Evolutionary conservation across 2,113 vertebrate species (phyloP).

Genomic region (Pachyramphus minor): DNA sequence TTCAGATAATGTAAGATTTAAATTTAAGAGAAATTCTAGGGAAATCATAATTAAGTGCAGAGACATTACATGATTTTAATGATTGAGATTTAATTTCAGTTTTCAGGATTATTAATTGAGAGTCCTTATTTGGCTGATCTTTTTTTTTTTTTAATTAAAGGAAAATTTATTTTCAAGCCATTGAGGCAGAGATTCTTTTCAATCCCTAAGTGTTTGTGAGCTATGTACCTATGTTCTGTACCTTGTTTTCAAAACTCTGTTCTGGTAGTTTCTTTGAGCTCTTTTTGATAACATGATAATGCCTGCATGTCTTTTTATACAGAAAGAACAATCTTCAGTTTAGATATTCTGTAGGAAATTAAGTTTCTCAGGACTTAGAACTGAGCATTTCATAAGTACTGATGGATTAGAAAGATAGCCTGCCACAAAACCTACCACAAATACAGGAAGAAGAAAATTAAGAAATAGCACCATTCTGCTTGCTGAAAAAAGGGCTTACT

Average conservation of each 20-base stretch:
- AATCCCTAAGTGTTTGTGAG: background rate
- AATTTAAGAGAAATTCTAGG: conserved; percentile 35
- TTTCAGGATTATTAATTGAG: conserved; percentile 55
- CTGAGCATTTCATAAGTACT: background rate
- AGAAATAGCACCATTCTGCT: background rate
- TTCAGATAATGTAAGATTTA: conserved; percentile 32
- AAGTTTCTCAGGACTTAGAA: background rate
- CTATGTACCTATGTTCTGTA: background rate
- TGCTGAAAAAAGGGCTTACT: background rate
- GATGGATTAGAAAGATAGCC: background rate
- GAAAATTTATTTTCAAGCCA: conserved; percentile 52
- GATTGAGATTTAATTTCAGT: conserved; percentile 55
- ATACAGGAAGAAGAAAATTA: background rate
- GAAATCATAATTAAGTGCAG: conserved; percentile 54
- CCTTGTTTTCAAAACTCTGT: background rate
- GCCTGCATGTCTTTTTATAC: background rate
- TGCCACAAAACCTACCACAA: background rate
- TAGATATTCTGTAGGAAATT: background rate
- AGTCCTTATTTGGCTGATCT: conserved; percentile 20
- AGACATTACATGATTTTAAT: conserved; percentile 56
- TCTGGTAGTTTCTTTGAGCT: background rate
- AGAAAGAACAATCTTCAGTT: background rate
- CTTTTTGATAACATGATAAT: background rate
- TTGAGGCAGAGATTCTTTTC: conserved; percentile 13
- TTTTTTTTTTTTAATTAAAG: conserved; percentile 46